phyloP scores from a whole-genome alignment of 2,797 vertebrate species.

The Jordanella pulchra region DNA sequence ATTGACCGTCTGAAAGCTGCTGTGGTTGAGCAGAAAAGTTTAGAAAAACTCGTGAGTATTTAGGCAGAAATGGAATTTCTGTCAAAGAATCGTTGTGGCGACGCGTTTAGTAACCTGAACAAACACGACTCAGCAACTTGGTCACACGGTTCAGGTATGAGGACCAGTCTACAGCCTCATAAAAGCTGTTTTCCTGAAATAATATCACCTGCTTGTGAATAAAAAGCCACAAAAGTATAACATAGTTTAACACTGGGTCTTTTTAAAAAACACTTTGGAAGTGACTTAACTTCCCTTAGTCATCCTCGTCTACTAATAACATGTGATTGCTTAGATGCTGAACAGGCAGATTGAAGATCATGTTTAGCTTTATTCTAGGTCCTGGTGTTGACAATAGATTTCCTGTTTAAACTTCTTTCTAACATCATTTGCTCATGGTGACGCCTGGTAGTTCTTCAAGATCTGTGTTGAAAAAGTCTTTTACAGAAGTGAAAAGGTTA shows the following conservation, averaged over 20 bases:
- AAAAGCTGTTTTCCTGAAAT: conserved; percentile 6
- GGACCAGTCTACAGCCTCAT: not conserved
- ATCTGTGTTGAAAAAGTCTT: not conserved
- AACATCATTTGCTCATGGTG: not conserved
- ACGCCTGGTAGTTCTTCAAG: conserved; percentile 1
- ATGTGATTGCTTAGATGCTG: conserved; percentile 53
- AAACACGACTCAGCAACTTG: conserved; percentile 2
- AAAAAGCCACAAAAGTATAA: conserved; percentile 24
- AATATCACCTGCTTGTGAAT: conserved; percentile 15
- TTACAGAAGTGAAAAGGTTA: conserved; percentile 62
- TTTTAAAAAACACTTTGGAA: conserved; percentile 40
- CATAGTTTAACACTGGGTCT: conserved; percentile 26
- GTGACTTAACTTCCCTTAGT: conserved; percentile 63
- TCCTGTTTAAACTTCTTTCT: not conserved
- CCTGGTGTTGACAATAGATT: not conserved
- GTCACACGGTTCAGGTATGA: not conserved
- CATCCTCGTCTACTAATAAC: conserved; percentile 8
- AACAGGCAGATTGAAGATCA: conserved; percentile 22
- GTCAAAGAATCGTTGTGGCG: not conserved
- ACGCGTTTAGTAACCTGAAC: not conserved
- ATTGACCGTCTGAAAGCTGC: conserved; percentile 13
- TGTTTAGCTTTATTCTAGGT: not conserved
- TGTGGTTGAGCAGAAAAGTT: conserved; percentile 1
- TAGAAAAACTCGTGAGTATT: not conserved
- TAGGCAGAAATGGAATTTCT: conserved; percentile 9